phyloP scores from a whole-genome alignment of 2,113 vertebrate genomes.

The Cottus gobio region DNA sequence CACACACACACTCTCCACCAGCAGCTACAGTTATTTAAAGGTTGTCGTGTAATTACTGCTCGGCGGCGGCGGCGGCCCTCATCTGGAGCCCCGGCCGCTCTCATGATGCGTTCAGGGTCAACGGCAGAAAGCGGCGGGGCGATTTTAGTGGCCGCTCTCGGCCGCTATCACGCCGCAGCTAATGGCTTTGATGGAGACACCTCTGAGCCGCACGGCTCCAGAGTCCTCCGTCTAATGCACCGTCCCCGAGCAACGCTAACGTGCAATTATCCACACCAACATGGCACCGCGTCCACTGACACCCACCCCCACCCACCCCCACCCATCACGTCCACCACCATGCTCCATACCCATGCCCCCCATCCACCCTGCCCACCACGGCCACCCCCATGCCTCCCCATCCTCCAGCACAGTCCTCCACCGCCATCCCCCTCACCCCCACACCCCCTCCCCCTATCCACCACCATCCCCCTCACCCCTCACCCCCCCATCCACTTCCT shows the following conservation, averaged over 20 bases:
- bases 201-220: constrained; percentile 53
- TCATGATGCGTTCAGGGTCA: constrained; percentile 59
- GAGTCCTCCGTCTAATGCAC: constrained; percentile 73
- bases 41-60: constrained; percentile 71
- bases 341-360: no score
- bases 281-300: constrained; percentile 38
- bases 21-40: constrained; percentile 72
- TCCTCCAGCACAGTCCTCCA: no score
- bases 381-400: no score
- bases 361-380: no score
- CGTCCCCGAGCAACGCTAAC: constrained; percentile 59
- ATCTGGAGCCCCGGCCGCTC: constrained; percentile 37
- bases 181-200: constrained; percentile 78
- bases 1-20: constrained; percentile 64
- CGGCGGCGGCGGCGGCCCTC: constrained; percentile 36
- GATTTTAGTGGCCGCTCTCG: constrained; percentile 52
- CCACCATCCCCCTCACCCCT: no score
- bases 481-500: constrained; percentile 63
- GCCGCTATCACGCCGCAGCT: constrained; percentile 61
- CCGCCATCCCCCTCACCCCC: no score
- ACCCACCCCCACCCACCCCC: no score
- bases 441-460: no score
- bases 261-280: constrained; percentile 69
- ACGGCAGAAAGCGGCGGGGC: constrained; percentile 17
- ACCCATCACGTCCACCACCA: no score